Percentiles rank a stretch among this genome's conserved stretches.
phyloP scores from a whole-genome alignment of 2,113 vertebrate species.

The Notarius quadriscutis region DNA sequence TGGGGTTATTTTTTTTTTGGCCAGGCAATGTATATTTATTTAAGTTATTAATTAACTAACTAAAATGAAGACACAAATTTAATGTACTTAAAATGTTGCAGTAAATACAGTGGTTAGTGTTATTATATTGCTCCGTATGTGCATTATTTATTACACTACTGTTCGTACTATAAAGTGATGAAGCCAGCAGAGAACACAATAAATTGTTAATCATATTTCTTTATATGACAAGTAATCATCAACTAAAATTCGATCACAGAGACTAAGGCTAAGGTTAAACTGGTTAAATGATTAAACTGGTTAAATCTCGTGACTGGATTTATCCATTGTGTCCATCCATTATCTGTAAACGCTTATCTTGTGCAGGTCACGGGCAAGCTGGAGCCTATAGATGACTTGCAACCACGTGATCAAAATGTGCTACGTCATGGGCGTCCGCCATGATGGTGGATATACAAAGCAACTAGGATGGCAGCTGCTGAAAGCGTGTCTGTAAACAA shows the following conservation, averaged over 20 bases:
- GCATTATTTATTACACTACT: neutral
- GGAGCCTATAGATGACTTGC: too few relatives aligned
- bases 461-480: too few relatives aligned
- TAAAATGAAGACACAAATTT: neutral
- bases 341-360: too few relatives aligned
- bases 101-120: neutral
- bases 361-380: too few relatives aligned
- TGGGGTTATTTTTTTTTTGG: too few relatives aligned
- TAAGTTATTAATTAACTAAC: neutral
- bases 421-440: too few relatives aligned
- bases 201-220: neutral
- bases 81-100: neutral
- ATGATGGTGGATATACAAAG: too few relatives aligned
- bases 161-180: neutral
- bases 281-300: neutral
- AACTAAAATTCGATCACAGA: neutral
- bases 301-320: neutral
- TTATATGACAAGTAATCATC: neutral
- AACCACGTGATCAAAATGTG: too few relatives aligned
- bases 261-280: neutral
- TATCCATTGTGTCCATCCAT: neutral
- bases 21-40: neutral
- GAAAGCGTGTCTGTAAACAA: too few relatives aligned
- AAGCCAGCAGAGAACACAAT: neutral
- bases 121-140: neutral